These are phyloP conservation scores for Sorex fumeus DNA, from an alignment of 2,113 vertebrate genomes.

Conservation along the genomic window DNA sequence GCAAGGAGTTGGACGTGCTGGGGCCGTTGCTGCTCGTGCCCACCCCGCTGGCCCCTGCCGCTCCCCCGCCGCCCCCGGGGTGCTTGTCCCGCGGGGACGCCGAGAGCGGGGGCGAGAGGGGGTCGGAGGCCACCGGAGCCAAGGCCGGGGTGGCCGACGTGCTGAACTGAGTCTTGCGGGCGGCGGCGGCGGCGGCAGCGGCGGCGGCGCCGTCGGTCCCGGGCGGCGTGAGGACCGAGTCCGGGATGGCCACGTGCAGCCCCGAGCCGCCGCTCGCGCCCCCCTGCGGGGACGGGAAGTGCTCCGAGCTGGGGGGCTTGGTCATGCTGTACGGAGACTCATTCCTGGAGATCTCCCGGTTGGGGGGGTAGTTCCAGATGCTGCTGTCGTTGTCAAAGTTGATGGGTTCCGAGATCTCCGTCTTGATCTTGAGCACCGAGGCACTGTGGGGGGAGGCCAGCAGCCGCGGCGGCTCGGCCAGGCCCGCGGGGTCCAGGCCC, in stretches of 20 bases:
- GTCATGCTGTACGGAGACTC: constrained; percentile 99
- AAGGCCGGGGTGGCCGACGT: constrained; percentile 91
- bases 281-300: constrained; percentile 95
- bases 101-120: constrained; percentile 97
- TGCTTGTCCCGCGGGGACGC: constrained; percentile 98
- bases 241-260: constrained; percentile 97
- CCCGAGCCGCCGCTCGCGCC: constrained; percentile 89
- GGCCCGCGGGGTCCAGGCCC: constrained; percentile 90
- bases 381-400: constrained; percentile 99
- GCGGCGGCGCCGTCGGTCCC: constrained; percentile 92
- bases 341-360: constrained; percentile 98
- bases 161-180: constrained; percentile 94
- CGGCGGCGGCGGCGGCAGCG: constrained; percentile 62
- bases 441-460: constrained; percentile 94
- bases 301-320: constrained; percentile 94
- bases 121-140: constrained; percentile 94
- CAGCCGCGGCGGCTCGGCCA: constrained; percentile 92
- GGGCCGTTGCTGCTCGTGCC: constrained; percentile 85
- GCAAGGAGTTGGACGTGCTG: constrained; percentile 93
- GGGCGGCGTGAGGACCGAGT: constrained; percentile 98
- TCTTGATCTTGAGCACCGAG: constrained; percentile 99
- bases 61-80: constrained; percentile 87
- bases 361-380: constrained; percentile 99
- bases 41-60: constrained; percentile 75
- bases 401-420: constrained; percentile 98